A percentile compares a stretch with the other conserved stretches of the same genome.
Conservation (phyloP, 2,113 vertebrate species). For the Bettongia penicillata region DNA sequence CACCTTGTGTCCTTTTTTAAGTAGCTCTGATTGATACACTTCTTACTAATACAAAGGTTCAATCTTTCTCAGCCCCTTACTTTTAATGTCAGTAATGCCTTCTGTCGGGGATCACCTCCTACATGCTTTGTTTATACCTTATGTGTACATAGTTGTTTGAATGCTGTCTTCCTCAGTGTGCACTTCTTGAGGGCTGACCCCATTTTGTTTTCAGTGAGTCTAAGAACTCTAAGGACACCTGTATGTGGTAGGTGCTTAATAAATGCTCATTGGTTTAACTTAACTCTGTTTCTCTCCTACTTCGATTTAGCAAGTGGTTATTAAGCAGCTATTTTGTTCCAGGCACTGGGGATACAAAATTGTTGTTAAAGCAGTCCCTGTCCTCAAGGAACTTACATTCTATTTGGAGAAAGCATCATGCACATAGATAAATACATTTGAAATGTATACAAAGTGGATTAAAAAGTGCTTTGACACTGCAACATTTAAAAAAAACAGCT, state of each 20-base stretch:
- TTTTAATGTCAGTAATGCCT: background rate
- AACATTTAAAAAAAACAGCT: background rate
- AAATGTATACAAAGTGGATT: background rate
- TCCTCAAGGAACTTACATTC: background rate
- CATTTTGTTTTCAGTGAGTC: background rate
- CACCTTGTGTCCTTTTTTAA: background rate
- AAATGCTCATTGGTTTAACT: background rate
- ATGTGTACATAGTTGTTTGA: background rate
- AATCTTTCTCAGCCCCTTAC: background rate
- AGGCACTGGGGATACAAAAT: background rate
- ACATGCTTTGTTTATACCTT: background rate
- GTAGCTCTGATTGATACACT: background rate
- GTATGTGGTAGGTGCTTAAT: background rate
- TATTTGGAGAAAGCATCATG: background rate
- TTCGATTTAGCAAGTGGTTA: background rate
- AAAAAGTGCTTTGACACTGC: background rate
- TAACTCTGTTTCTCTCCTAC: background rate
- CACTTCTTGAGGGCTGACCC: background rate
- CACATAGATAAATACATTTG: background rate
- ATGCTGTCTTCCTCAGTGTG: background rate
- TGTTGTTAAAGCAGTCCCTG: background rate
- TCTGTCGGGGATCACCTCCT: background rate
- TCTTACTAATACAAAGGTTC: background rate
- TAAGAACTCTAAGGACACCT: too few species aligned
- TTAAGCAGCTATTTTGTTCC: background rate